Base-by-base conservation (phyloP, 2,113 vertebrate species). In the Nerophis lumbriciformis region DNA sequence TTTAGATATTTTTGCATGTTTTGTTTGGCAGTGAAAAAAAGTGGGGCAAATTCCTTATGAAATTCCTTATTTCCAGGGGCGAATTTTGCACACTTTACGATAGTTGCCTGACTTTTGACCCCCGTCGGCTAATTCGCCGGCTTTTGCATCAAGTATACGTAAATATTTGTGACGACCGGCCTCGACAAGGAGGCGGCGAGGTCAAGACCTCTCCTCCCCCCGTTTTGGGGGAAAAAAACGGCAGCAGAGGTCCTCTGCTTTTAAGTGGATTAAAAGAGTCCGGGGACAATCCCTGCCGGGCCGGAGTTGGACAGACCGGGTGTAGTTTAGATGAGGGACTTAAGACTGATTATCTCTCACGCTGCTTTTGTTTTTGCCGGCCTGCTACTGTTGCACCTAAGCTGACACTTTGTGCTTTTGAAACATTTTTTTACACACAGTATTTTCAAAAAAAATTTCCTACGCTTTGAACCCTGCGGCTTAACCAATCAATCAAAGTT, bases 201-300 rank as follows among this genome's bases (percentile, higher is more conserved):
- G 86, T 88, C 86, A 86, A 79, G 83, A 28, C 28, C 28, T 28
- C 28, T 28, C 28, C 28, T 28, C 28, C 2, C 28, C 84, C 83
- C 71, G 6, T 12, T 77, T 83, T 65, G 74, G 3, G 3, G 3
- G 3, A 28, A 28, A 28, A 28, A 84, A 87, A 78, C 87, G 83
- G 84, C 88, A 83, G 86, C 84, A 84, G 80, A 86, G 85, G 79
- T 83, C 81, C 85, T 87, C 85, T 87, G 77, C 82, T 88, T 86
- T 82, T 88, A 89, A 89, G 82, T 90, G 86, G 86, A 90, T 88
- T 90, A 90, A 87, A 19, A 45, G 85, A 85, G 72, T 83, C 76
- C 83, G 79, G 80, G 28, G 82, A 76, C 85, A 84, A 87, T 89
- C 85, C 82, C 81, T 70, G 38, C 38, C 64, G 72, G 75, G 84